A percentile compares a stretch with the other conserved stretches of the same genome.
Evolutionary conservation across 1,140 invertebrate genomes (phyloP).

Genomic region (Aphidius gifuensis): DNA sequence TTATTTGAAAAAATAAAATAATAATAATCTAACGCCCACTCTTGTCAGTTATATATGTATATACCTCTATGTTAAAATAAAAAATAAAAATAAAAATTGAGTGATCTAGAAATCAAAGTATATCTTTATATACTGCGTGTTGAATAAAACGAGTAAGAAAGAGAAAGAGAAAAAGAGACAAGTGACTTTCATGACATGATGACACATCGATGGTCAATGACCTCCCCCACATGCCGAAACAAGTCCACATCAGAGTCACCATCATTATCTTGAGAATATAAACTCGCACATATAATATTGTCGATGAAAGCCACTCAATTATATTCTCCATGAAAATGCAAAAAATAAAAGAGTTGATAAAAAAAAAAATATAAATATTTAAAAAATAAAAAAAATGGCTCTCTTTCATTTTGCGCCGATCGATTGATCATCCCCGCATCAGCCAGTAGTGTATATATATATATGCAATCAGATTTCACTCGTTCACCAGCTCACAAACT

Average conservation of each 20-base stretch:
- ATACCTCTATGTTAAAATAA: too few species aligned
- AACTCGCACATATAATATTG: too few species aligned
- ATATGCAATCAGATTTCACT: slow-evolving; percentile 7
- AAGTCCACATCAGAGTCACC: too few species aligned
- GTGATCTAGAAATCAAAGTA: not conserved
- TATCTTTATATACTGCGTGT: not conserved
- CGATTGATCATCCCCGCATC: too few species aligned
- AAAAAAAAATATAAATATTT: too few species aligned
- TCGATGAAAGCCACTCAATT: too few species aligned
- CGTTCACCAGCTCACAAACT: not conserved
- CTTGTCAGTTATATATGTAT: too few species aligned
- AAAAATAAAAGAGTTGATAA: too few species aligned
- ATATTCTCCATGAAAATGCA: too few species aligned
- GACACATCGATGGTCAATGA: slow-evolving; percentile 19
- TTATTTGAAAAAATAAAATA: slow-evolving; percentile 3
- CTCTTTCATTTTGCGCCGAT: too few species aligned
- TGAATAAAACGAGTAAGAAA: slow-evolving; percentile 5
- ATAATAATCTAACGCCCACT: not conserved
- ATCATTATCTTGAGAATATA: too few species aligned
- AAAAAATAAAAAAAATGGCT: too few species aligned
- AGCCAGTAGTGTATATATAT: not conserved
- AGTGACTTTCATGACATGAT: not conserved
- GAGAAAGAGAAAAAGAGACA: slow-evolving; percentile 1
- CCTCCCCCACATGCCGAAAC: slow-evolving; percentile 4
- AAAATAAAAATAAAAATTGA: not conserved